Base-by-base conservation (phyloP, 2,888 invertebrate genomes). In the Orchesellides sinensis region DNA sequence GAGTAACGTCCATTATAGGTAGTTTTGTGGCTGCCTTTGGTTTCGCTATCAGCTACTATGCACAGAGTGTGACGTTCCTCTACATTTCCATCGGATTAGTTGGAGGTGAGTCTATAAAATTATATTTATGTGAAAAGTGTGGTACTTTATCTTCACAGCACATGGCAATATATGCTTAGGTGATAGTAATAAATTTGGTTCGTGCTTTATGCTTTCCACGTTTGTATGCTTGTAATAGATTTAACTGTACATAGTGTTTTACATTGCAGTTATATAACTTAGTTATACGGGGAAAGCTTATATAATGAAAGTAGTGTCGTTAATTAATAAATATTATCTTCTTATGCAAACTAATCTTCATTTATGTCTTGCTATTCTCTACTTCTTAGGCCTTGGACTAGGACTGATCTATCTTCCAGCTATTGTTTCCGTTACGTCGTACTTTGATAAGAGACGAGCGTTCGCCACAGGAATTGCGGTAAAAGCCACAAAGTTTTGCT, bases 381-480 rank as follows among this genome's bases (percentile, higher is more conserved):
- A 70, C 54, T 73, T 88, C 89, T 2, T 89, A 93, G 98, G 98
- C 52, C 91, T 98, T 63, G 99, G 99, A 17, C 96, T 99, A 89
- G 99, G 99, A 0, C 93, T 99, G 85, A 98, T 99, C 90, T 99
- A 99, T 90, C 92, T 99, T 81, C 99, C 99, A 0, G 98, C 99
- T 74, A 98, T 99, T 88, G 98, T 99, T 74, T 96, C 96, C 90
- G 99, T 99, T 40, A 98, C 98, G 1, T 96, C 96, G 88, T 99
- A 99, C 92, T 99, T 99, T 90, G 98, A 99, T 90, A 95, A 96
- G 88, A 94, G 94, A 88, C 93, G 99, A 74, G 96, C 98, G 45
- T 93, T 99, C 88, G 99, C 99, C 5, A 99, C 98, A 0, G 99
- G 98, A 19, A 95, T 98, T 83, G 97, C 97, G 0, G 98, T 97